Base-by-base conservation (phyloP, 2,888 invertebrate genomes). In the Diogma glabrata region DNA sequence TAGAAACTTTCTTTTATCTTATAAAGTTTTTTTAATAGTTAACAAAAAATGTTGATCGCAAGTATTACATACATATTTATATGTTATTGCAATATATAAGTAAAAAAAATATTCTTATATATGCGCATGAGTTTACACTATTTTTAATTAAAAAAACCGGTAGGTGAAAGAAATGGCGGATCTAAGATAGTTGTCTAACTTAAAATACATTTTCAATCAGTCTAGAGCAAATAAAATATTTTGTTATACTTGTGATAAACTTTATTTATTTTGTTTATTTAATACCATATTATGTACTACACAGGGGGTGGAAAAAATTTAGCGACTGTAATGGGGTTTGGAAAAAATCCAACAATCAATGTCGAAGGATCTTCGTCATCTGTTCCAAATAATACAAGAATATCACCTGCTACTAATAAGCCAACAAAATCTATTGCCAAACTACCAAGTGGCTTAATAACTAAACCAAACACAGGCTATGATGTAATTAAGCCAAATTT, bases 241-340 rank as follows among this genome's bases (percentile, higher is more conserved):
- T 47, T 52, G 47, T 55, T 50, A 22, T 22, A 19, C 26, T 23
- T 43, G 30, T 16, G 7, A 45, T 49, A 14, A 8, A 43, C 43
- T 47, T 28, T 53, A 46, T 47, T 30, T 45, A 45, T 33, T 47
- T 50, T 55, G 53, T 52, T 53, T 50, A 33, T 51, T 24, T 49
- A 30, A 53, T 10, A 33, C n/a, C 6, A 8, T 33, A 19, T 49
- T 43, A 52, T 55, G 53, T 53, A 49, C 47, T 53, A 68, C 61
- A 55, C 63, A 85, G 90, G 90, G 59, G 90, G 90, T 12, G 90
- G 90, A 14, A 89, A 87, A 65, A 87, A 88, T 62, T 72, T 91
- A 63, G 86, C 87, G 4, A 84, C 89, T n/a, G 84, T 87, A 1
- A 83, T 83, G 1, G 78, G 77, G 16, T 73, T 83, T 62, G 77